Evolutionary conservation across 1,140 invertebrate species (phyloP).

Genomic region (Dendroctonus valens): DNA sequence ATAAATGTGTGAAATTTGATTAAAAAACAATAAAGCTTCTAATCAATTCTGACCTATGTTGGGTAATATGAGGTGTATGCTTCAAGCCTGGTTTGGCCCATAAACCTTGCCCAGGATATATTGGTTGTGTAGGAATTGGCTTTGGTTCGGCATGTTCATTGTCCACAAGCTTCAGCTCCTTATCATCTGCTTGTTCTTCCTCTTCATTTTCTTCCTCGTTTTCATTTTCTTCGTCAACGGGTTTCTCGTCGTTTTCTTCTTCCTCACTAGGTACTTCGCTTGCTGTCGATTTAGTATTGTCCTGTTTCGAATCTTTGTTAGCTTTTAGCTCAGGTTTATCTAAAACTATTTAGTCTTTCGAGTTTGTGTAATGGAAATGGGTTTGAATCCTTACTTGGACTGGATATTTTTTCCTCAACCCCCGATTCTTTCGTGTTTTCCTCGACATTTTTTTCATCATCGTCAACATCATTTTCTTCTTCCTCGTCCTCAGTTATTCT

Average conservation of each 20-base stretch:
- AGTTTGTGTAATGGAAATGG: too few relatives aligned
- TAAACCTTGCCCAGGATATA: conserved; percentile 53
- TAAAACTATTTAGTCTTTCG: too few relatives aligned
- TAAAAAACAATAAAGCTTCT: background rate
- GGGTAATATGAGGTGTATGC: conserved; percentile 44
- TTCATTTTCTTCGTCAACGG: background rate
- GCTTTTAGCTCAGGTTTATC: too few relatives aligned
- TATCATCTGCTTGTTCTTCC: background rate
- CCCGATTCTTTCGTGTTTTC: background rate
- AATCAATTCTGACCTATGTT: conserved; percentile 30
- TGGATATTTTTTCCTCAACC: too few relatives aligned
- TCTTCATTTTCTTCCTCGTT: background rate
- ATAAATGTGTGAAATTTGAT: background rate
- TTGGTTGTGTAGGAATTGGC: conserved; percentile 52
- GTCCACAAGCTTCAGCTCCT: conserved; percentile 12
- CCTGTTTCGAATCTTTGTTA: background rate
- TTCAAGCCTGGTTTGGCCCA: conserved; percentile 53
- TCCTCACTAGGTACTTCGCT: background rate
- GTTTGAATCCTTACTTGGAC: too few relatives aligned
- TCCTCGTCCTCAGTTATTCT: background rate
- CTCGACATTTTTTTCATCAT: conserved; percentile 8
- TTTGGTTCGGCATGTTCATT: conserved; percentile 37
- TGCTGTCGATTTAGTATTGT: background rate
- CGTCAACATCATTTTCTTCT: background rate
- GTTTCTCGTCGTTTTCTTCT: background rate